Evolutionary conservation across 35 echinoderm and acorn worm genomes (phyloP), one percentile per base, ranked within the genome.

Genomic region (Lytechinus variegatus): DNA sequence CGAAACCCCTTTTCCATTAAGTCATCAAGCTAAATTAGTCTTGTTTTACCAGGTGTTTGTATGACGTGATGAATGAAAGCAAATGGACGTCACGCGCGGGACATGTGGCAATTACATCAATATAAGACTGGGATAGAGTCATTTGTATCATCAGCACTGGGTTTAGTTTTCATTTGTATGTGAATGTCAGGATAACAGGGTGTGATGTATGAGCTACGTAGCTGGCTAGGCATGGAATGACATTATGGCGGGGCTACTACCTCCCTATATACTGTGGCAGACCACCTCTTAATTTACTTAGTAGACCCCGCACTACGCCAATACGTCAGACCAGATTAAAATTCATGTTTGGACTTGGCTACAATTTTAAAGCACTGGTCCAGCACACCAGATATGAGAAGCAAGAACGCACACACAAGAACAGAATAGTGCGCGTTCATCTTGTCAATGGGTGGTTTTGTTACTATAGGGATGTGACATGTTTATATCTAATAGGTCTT

Each of bases 41-140:
- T 90, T 90, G 88, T 54, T 90, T 52, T 54, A 90, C 88, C 88
- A 90, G 88, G 88, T 90, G 88, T 90, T 90, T 90, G 88, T 90
- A 44, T 54, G 88, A 90, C 52, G 88, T 90, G 88, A 90, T 54
- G 88, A 90, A 90, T 90, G 88, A 90, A 90, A 52, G 9, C 52
- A 54, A 90, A 90, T 90, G 28, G 88, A 54, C 88, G 88, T 90
- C 88, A 33, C 88, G 52, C 33, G 16, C 88, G 29, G 5, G 16
- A 44, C 88, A 90, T 54, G 88, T 90, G 88, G 88, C 88, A 90
- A 52, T 90, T 90, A 54, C 88, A 90, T 90, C 52, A 90, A 90
- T 44, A 90, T 21, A 21, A 54, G 52, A 90, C 88, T 54, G 9
- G 88, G 88, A 90, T 54, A 44, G 88, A 90, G 88, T 44, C 29